Evolutionary conservation across 2,113 vertebrate species (phyloP).

Genomic region (Neomonachus schauinslandi): DNA sequence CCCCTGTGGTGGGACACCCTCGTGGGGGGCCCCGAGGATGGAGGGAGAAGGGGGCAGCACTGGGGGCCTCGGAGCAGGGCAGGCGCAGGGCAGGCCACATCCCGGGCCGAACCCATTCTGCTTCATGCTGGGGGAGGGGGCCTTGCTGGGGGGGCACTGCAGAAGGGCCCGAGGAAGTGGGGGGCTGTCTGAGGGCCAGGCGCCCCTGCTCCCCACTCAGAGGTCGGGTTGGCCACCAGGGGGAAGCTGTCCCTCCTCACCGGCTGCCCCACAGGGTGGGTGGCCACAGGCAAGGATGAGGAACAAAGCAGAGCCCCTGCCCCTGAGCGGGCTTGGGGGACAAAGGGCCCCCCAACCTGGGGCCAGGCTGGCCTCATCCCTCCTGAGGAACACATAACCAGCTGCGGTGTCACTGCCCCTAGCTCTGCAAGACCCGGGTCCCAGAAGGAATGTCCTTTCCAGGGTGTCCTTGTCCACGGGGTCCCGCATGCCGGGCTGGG

Average conservation of each 20-base stretch:
- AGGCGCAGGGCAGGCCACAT: neutral
- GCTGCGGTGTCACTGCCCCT: too few species aligned
- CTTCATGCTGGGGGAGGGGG: too few species aligned
- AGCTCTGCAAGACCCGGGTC: neutral
- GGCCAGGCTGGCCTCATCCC: neutral
- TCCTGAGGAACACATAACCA: neutral
- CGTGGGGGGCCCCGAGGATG: neutral
- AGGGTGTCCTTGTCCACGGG: rapidly evolving
- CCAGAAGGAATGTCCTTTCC: neutral
- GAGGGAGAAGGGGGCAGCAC: neutral
- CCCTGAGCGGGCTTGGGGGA: neutral
- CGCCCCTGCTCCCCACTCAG: neutral
- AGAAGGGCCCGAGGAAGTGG: neutral
- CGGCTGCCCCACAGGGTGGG: neutral
- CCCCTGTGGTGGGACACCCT: neutral
- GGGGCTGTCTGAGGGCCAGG: neutral
- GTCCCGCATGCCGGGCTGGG: neutral
- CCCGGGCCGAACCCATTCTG: neutral
- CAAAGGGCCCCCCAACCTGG: neutral
- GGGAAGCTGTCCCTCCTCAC: neutral
- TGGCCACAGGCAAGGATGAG: neutral
- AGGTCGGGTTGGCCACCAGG: neutral
- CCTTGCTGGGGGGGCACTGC: neutral
- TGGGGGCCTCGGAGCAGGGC: neutral
- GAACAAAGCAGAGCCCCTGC: rapidly evolving